Conservation (phyloP, 2,113 vertebrate species). For the Eulemur rufifrons region DNA sequence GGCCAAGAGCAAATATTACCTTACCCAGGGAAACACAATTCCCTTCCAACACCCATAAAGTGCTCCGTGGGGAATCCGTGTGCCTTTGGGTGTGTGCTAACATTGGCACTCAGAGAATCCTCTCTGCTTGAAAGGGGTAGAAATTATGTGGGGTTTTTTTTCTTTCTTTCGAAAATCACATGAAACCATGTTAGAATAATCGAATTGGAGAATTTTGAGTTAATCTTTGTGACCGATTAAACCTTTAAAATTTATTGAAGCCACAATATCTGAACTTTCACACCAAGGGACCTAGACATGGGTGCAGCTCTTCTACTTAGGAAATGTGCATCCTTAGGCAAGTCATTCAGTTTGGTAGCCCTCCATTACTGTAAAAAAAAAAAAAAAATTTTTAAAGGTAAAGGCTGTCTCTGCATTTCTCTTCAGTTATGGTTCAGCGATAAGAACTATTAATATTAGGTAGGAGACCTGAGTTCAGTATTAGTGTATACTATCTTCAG, state of each 20-base stretch:
- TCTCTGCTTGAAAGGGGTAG: neutral
- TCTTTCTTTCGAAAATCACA: neutral
- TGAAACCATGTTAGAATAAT: neutral
- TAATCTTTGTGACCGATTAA: neutral
- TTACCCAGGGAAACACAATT: neutral
- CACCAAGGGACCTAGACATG: neutral
- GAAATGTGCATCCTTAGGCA: neutral
- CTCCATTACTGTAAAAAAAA: neutral
- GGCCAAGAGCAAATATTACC: neutral
- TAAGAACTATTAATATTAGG: neutral
- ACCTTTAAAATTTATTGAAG: neutral
- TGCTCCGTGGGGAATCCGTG: neutral
- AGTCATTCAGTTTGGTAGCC: neutral
- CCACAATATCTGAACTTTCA: neutral
- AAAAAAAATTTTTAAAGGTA: neutral
- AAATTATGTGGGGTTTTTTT: neutral
- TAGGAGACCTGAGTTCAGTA: neutral
- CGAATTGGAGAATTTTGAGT: neutral
- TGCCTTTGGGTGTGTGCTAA: neutral
- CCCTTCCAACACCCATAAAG: neutral
- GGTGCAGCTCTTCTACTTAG: neutral
- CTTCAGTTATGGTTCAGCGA: neutral
- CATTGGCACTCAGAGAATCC: too few relatives aligned
- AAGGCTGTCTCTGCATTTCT: neutral
- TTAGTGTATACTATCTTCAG: neutral